A percentile compares a stretch with the other conserved stretches of the same genome.
Evolutionary conservation across 2,797 vertebrate species (phyloP).

Genomic region (Melanotaenia boesemani): DNA sequence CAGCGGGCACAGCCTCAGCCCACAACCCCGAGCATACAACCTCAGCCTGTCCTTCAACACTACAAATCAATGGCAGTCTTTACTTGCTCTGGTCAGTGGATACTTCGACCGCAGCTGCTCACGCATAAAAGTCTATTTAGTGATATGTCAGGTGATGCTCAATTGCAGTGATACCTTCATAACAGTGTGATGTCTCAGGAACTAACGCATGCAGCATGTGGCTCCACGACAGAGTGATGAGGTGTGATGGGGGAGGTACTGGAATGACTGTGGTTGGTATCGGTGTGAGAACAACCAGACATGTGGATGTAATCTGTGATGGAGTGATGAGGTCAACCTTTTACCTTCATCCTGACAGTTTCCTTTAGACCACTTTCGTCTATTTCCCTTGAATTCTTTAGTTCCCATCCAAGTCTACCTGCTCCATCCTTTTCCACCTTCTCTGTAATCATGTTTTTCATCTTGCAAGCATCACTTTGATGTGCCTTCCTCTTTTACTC

Average conservation of each 20-base stretch:
- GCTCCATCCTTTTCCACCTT: conserved; percentile 32
- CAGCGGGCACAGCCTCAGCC: conserved; percentile 72
- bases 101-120: conserved; percentile 39
- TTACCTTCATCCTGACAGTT: conserved; percentile 40
- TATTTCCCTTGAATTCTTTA: conserved; percentile 42
- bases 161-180: conserved; percentile 53
- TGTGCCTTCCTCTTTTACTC: conserved; percentile 49
- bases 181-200: conserved; percentile 43
- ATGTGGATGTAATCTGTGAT: conserved; percentile 64
- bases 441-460: conserved; percentile 59
- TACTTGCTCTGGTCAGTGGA: conserved; percentile 62
- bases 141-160: conserved; percentile 52
- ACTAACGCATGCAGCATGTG: conserved; percentile 45
- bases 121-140: conserved; percentile 45
- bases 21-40: conserved; percentile 71
- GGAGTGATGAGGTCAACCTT: conserved; percentile 46
- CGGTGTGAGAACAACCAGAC: conserved; percentile 54
- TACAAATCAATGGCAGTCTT: conserved; percentile 79
- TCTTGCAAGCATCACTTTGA: conserved; percentile 51
- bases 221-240: conserved; percentile 55
- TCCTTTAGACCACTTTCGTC: conserved; percentile 34
- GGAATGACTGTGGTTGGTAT: conserved; percentile 64
- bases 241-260: conserved; percentile 55
- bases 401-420: conserved; percentile 26
- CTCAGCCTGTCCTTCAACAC: conserved; percentile 74